phyloP scores from a whole-genome alignment of 2,888 invertebrate genomes.

The Phoenoteleia sp. region DNA sequence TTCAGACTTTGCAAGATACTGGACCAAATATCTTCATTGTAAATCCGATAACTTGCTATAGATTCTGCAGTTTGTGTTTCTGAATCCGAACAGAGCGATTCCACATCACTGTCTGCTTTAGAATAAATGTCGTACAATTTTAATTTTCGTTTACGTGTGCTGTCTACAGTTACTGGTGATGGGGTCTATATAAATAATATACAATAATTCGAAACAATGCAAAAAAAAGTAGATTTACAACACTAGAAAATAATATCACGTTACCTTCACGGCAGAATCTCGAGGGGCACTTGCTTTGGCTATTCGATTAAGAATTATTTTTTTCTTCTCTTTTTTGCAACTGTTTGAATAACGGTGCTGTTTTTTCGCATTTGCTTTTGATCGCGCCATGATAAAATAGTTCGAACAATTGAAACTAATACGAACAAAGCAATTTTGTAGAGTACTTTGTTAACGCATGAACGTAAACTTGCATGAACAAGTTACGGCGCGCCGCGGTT shows the following conservation, averaged over 20 bases:
- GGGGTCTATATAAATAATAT: constrained; percentile 5
- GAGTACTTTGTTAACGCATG: no score
- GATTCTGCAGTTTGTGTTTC: not conserved
- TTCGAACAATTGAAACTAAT: constrained; percentile 11
- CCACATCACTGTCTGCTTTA: constrained; percentile 10
- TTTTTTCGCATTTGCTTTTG: constrained; percentile 5
- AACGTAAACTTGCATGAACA: no score
- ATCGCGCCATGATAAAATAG: constrained; percentile 1
- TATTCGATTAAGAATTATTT: constrained; percentile 4
- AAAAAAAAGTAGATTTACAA: constrained; percentile 2
- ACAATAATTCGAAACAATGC: constrained; percentile 12
- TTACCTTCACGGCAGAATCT: constrained; percentile 2
- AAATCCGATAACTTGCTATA: constrained; percentile 16
- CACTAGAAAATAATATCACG: not conserved
- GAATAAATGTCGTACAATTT: constrained; percentile 4
- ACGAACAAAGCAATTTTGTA: no score
- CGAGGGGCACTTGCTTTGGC: not conserved
- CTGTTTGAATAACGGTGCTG: constrained; percentile 7
- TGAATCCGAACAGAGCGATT: constrained; percentile 14
- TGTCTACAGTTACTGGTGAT: constrained; percentile 1
- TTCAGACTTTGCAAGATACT: constrained; percentile 13
- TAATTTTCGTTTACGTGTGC: constrained; percentile 25
- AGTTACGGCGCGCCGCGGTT: no score
- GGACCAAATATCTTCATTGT: constrained; percentile 9
- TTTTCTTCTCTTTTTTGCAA: not conserved